Percentiles rank a stretch among this genome's conserved stretches.
phyloP scores from a whole-genome alignment of 2,797 vertebrate species.

The Melanotaenia trifasciata region DNA sequence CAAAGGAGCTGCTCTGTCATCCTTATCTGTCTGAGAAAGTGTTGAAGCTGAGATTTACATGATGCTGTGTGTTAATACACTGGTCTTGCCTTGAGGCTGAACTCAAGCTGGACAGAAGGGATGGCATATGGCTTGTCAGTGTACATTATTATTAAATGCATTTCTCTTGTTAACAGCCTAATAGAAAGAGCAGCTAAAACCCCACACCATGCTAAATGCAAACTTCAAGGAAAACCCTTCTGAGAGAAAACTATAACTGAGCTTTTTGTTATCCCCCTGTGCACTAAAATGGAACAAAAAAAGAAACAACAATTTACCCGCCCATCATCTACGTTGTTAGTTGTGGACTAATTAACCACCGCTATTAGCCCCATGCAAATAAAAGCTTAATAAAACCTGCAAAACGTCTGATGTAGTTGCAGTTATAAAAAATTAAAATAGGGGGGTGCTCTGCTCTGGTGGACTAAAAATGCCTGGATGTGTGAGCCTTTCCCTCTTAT shows the following conservation, averaged over 20 bases:
- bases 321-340: slow-evolving; percentile 14
- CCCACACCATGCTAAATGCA: background rate
- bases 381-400: slow-evolving; percentile 6
- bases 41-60: slow-evolving; percentile 23
- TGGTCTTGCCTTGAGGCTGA: background rate
- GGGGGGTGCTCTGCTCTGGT: background rate
- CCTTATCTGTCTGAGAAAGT: slow-evolving; percentile 17
- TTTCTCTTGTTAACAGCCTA: slow-evolving; percentile 17
- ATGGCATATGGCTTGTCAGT: slow-evolving; percentile 44
- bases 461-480: background rate
- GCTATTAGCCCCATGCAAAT: slow-evolving; percentile 6
- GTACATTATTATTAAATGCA: slow-evolving; percentile 34
- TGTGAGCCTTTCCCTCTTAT: slow-evolving; percentile 9
- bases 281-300: slow-evolving; percentile 32
- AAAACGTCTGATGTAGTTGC: background rate
- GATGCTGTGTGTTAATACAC: slow-evolving; percentile 11
- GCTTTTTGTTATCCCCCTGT: slow-evolving; percentile 23
- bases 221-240: slow-evolving; percentile 29
- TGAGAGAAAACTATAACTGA: slow-evolving; percentile 39
- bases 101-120: slow-evolving; percentile 41
- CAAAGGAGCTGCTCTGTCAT: slow-evolving; percentile 9
- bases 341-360: slow-evolving; percentile 29
- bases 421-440: background rate
- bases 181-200: slow-evolving; percentile 1
- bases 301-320: slow-evolving; percentile 52